Evolutionary conservation across 2,888 invertebrate genomes (phyloP), one percentile per base, ranked within the genome.

Genomic region (Apamea crenata): DNA sequence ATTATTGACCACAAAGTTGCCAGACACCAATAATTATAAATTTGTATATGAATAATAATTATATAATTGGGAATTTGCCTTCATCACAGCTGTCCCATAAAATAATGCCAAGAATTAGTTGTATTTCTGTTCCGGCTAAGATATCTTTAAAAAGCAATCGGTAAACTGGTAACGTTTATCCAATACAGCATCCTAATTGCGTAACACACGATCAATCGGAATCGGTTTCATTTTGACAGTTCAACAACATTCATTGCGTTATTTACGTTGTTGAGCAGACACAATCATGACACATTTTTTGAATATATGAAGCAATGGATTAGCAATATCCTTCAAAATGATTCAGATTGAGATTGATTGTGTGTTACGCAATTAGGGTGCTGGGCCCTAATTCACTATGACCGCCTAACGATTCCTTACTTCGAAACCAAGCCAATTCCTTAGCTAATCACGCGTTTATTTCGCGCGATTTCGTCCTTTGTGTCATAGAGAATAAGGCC

Each of bases 101-200:
- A 50, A 69, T 69, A 69, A 21, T 69, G 25, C 25, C 7, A 32
- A 29, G 29, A 69, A 32, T 69, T 69, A 32, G 69, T 32, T 69
- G 7, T 69, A 69, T 32, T 47, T 68, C 16, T 29, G 29, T 3
- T 29, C 21, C 44, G 29, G 68, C 44, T 68, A 29, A 44, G 18
- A 44, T 5, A n/a, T 67, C 18, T 67, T 67, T 67, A n/a, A n/a
- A 29, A 50, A 69, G 12, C 50, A 50, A 69, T 69, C 8, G 21
- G 8, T 69, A 14, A 12, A 21, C 47, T 47, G 29, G 29, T 29
- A 14, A 68, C 12, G 14, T 69, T 21, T 14, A 18, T 32, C 7
- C 29, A 69, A 14, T 29, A n/a, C n/a, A n/a, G n/a, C n/a, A n/a
- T n/a, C n/a, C n/a, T n/a, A n/a, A n/a, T n/a, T n/a, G n/a, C n/a